A percentile compares a stretch with the other conserved stretches of the same genome.
Conservation (phyloP, 2,888 invertebrate species). For the Cacoxenus indagator region DNA sequence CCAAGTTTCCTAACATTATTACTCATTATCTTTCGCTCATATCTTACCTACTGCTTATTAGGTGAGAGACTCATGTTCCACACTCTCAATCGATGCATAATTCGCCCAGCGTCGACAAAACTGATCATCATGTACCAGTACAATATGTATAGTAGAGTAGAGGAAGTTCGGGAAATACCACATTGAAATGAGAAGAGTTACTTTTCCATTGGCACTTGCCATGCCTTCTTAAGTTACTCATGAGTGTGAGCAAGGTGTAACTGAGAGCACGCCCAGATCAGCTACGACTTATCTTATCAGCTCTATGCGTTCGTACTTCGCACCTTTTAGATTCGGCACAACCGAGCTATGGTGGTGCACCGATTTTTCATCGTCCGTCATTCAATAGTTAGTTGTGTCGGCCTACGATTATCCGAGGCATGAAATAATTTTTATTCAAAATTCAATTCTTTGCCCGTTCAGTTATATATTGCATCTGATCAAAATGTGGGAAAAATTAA, state of each 20-base stretch:
- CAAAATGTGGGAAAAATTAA: constrained; percentile 52
- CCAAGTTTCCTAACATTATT: no score
- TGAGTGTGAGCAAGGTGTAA: not conserved
- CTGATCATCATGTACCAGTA: no score
- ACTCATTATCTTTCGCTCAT: no score
- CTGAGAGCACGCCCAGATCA: not conserved
- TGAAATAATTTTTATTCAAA: not conserved
- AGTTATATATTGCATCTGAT: constrained; percentile 38
- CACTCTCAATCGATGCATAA: no score
- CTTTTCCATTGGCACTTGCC: not conserved
- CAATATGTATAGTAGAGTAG: no score
- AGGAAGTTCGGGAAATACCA: no score
- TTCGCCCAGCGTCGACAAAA: no score
- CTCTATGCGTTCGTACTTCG: not conserved
- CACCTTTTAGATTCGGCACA: not conserved
- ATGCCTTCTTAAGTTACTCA: not conserved
- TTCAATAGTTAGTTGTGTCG: not conserved
- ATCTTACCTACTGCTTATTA: no score
- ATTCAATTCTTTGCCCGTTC: no score
- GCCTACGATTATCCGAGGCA: not conserved
- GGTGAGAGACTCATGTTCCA: no score
- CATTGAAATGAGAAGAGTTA: no score
- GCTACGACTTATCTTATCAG: not conserved
- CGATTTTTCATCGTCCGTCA: not conserved
- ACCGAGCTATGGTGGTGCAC: not conserved